Evolutionary conservation across 2,113 vertebrate species (phyloP).

Genomic region (Rhabdomys dilectus): DNA sequence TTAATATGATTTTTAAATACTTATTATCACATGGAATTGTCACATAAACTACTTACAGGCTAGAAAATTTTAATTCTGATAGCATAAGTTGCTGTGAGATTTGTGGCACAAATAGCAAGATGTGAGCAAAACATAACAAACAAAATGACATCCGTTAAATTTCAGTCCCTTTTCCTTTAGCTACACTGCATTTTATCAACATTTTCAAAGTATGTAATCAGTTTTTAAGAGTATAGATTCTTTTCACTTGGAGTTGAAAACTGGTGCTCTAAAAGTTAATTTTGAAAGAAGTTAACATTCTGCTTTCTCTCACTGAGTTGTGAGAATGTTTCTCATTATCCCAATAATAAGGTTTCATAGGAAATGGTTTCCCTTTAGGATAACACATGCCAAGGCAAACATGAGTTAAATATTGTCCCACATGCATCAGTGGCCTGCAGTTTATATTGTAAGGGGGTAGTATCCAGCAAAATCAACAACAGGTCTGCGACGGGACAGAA

Average conservation of each 20-base stretch:
- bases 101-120: not conserved
- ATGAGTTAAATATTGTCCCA: not conserved
- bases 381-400: not conserved
- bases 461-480: not conserved
- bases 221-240: not conserved
- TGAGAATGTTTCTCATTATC: not conserved
- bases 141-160: not conserved
- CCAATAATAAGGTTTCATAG: not conserved
- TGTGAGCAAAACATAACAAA: not conserved
- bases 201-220: not conserved
- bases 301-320: not conserved
- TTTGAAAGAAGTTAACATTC: constrained; percentile 22
- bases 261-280: not conserved
- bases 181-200: not conserved
- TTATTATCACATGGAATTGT: not conserved
- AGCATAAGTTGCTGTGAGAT: not conserved
- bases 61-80: constrained; percentile 25
- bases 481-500: not conserved
- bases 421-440: not conserved
- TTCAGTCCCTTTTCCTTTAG: not conserved
- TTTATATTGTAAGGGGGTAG: not conserved
- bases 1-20: not conserved
- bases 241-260: not conserved
- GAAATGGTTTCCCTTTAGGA: constrained; percentile 1
- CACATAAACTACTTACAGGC: not conserved